Conservation (phyloP, 2,888 invertebrate genomes). For the Leptodirus hochenwartii region DNA sequence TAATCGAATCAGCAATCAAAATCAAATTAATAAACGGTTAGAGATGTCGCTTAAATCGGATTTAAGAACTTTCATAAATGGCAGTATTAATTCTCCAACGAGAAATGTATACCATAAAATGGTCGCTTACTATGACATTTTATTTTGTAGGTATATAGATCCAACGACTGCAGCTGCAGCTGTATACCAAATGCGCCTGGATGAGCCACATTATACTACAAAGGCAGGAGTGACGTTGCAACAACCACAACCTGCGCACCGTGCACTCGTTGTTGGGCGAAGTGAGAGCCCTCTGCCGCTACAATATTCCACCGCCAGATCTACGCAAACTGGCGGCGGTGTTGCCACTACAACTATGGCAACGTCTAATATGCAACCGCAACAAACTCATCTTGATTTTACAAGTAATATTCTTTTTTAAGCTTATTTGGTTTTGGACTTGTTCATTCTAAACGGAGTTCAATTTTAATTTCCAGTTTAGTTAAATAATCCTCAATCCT, state of each 20-base stretch:
- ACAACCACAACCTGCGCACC: conserved; percentile 19
- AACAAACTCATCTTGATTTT: too few species aligned
- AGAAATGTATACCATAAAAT: too few species aligned
- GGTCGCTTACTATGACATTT: too few species aligned
- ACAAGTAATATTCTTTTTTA: too few species aligned
- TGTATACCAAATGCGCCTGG: neutral
- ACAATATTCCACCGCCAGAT: conserved; percentile 24
- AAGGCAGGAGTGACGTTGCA: conserved; percentile 10
- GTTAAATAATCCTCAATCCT: too few species aligned
- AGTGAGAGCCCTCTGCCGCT: conserved; percentile 26
- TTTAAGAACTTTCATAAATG: neutral
- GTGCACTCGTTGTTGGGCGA: conserved; percentile 21
- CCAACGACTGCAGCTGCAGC: neutral
- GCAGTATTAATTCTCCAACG: too few species aligned
- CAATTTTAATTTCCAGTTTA: too few species aligned
- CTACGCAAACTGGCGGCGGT: conserved; percentile 25
- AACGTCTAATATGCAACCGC: too few species aligned
- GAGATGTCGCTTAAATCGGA: neutral
- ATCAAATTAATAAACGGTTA: conserved; percentile 20
- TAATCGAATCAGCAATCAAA: conserved; percentile 22
- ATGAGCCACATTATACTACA: conserved; percentile 7
- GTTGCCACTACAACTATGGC: too few species aligned
- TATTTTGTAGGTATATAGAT: too few species aligned
- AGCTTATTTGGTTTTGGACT: too few species aligned
- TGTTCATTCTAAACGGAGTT: too few species aligned